Evolutionary conservation across 2,797 vertebrate genomes (phyloP).

Genomic region (Alauda arvensis): DNA sequence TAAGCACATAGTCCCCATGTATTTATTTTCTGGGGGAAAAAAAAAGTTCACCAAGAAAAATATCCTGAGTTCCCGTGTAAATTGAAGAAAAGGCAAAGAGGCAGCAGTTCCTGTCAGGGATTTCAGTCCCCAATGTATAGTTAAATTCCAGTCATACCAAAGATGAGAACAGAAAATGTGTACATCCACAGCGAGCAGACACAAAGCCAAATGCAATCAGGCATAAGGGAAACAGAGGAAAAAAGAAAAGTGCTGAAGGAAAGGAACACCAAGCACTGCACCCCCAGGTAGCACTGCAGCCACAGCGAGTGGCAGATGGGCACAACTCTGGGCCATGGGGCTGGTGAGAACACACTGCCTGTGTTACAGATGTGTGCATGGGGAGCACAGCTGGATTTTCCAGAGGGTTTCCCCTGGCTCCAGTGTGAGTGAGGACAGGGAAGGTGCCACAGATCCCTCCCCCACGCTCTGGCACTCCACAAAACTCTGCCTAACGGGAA

Average conservation of each 20-base stretch:
- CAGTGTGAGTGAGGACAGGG: rapidly evolving
- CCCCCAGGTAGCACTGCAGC: background rate
- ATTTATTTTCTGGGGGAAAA: background rate
- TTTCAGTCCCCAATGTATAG: background rate
- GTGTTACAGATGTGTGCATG: background rate
- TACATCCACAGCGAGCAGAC: background rate
- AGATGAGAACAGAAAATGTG: background rate
- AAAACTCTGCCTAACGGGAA: constrained; percentile 66
- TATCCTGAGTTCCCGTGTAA: background rate
- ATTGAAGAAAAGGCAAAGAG: background rate
- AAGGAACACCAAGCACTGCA: background rate
- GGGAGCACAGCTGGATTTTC: background rate
- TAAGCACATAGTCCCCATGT: background rate
- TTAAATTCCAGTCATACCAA: background rate
- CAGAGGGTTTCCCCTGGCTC: background rate
- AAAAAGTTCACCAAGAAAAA: background rate
- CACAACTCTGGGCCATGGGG: background rate
- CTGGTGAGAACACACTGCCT: background rate
- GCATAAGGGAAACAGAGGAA: background rate
- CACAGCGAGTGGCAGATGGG: background rate
- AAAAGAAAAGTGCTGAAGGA: background rate
- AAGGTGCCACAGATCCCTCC: background rate
- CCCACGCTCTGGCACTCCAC: background rate
- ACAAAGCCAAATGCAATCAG: background rate
- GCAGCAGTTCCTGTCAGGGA: background rate